Evolutionary conservation across 2,113 vertebrate species (phyloP), one percentile per base, ranked within the genome.

Genomic region (Anthoscopus minutus): DNA sequence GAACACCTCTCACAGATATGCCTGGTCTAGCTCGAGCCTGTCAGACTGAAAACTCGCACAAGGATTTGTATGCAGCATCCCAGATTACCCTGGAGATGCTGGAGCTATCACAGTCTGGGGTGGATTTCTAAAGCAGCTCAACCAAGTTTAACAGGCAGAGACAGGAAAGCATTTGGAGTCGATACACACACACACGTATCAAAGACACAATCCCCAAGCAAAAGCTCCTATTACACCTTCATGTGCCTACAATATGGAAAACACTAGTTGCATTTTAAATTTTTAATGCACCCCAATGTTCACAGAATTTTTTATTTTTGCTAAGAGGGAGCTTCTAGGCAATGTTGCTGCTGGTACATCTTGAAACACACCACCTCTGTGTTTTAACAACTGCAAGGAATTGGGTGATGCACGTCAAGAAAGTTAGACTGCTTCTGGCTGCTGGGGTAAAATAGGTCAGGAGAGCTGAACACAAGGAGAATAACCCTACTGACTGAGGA

Each of bases 251-350:
- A 44, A 69, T 57, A 90, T 72, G 88, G 92, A 89, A 89, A 96
- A 86, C 30, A 80, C 58, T 48, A 38, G 81, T 62, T 66, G 79
- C 67, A 80, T 64, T 77, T 89, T 92, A 76, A 84, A 90, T 92
- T 79, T 93, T 92, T 90, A 89, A 91, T 69, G 66, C 53, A 15
- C 50, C 35, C 64, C 81, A 83, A 44, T 18, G 25, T 91, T 91
- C 45, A 37, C 57, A 54, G 81, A 81, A 69, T 80, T 87, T 86
- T 72, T 88, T 42, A 33, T 82, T 92, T 94, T 88, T 84, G 77
- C 92, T 91, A 38, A 73, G 90, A 94, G 80, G 92, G 37, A 92
- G 67, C 84, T 95, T 45, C 82, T 5, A 51, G 77, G 86, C 88
- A 85, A 61, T 15, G 45, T 6, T 61, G 62, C 77, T 86, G 67